Base-by-base conservation (phyloP, 2,888 invertebrate genomes). In the Artemia sp. region DNA sequence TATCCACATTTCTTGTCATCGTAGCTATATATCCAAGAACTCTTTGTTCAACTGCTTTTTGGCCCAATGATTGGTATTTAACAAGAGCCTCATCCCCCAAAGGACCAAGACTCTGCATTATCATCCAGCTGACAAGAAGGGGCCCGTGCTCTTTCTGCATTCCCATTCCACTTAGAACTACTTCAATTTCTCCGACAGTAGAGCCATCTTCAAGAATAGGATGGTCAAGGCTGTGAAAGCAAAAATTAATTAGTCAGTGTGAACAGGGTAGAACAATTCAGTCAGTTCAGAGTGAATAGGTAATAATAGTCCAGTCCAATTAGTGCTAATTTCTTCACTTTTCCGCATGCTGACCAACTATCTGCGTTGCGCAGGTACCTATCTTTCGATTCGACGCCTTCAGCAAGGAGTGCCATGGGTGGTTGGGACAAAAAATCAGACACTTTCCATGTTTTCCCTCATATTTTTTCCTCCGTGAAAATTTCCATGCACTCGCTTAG, bases 101-200 rank as follows among this genome's bases (percentile, higher is more conserved):
- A 10, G 64, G 64, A n/a, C 64, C 64, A 58, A 58, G 64, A 9
- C 14, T 19, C n/a, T 58, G 64, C 64, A 58, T 58, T 19, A 58
- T 58, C 24, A 58, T 19, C 64, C 64, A 58, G 64, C 64, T 24
- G 2, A 58, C 14, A 24, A 58, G 64, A 58, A 58, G 14, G 10
- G 64, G 64, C 9, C 64, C 64, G 24, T 58, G 64, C 64, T 58
- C 64, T 10, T 58, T 58, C 64, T 58, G 64, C 64, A 24, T 19
- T 58, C 64, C 64, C 64, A 58, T 58, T 10, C 64, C 64, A 58
- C 64, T 58, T 24, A 58, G 11, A 58, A 58, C 24, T 58, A 58
- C 64, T 24, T 58, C 64, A 24, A 24, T 24, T 58, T 58, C 14
- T 8, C 14, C 10, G 24, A 58, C 64, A 24, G 24, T 58, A 24